Conservation (phyloP, 1,140 invertebrate species). For the Drosophila guanche region DNA sequence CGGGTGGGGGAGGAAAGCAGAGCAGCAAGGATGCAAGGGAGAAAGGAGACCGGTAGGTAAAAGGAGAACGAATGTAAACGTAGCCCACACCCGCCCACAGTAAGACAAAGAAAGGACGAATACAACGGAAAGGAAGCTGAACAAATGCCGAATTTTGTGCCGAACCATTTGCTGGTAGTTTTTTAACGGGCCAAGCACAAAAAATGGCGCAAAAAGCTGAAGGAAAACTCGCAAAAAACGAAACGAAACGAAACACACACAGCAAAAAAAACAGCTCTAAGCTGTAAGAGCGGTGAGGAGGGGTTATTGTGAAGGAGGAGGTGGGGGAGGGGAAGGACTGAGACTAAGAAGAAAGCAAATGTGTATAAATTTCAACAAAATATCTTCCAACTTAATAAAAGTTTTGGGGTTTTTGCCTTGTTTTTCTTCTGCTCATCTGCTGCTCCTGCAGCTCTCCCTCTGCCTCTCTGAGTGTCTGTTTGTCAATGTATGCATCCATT, state of each 20-base stretch:
- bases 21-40: background rate
- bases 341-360: constrained; percentile 61
- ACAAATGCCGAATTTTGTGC: constrained; percentile 69
- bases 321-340: background rate
- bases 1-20: constrained; percentile 14
- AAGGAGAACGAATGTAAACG: too few relatives aligned
- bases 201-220: constrained; percentile 45
- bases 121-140: constrained; percentile 44
- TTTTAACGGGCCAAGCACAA: constrained; percentile 62
- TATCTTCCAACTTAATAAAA: constrained; percentile 82
- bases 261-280: constrained; percentile 42
- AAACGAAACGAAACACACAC: constrained; percentile 14
- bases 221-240: constrained; percentile 36
- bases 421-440: constrained; percentile 55
- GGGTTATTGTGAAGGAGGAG: too few relatives aligned
- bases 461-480: background rate
- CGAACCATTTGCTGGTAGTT: constrained; percentile 65
- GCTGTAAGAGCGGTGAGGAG: background rate
- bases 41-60: background rate
- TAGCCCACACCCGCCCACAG: background rate
- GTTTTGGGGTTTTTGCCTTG: constrained; percentile 62
- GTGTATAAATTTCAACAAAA: constrained; percentile 82
- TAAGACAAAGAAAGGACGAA: constrained; percentile 14
- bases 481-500: constrained; percentile 2
- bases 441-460: background rate